These are phyloP conservation scores for Euthynnus affinis DNA, from an alignment of 2,797 vertebrate genomes.

Conservation along the genomic window DNA sequence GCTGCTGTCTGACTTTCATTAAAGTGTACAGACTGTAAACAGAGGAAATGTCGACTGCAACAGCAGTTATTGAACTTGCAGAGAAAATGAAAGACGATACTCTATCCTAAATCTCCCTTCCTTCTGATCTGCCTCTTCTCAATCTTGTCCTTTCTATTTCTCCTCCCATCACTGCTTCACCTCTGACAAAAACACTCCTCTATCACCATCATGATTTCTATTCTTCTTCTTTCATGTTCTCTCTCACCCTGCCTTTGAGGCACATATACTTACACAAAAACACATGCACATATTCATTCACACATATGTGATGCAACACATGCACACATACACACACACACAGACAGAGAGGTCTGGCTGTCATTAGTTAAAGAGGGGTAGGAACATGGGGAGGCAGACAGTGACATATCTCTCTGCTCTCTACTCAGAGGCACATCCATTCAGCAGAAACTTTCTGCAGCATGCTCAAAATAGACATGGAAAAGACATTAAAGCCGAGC, in stretches of 20 bases:
- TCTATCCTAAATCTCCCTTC: conserved; percentile 35
- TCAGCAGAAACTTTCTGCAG: conserved; percentile 79
- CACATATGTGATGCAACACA: conserved; percentile 15
- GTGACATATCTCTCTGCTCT: conserved; percentile 79
- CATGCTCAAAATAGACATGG: conserved; percentile 80
- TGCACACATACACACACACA: conserved; percentile 23
- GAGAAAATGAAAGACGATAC: conserved; percentile 66
- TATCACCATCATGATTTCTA: conserved; percentile 51
- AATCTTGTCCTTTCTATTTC: conserved; percentile 42
- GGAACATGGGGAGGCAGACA: conserved; percentile 76
- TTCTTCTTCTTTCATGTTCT: conserved; percentile 30
- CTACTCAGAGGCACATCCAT: conserved; percentile 80
- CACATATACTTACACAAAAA: conserved; percentile 36
- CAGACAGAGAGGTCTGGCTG: conserved; percentile 56
- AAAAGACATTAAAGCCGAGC: conserved; percentile 84
- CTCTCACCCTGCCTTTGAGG: conserved; percentile 24
- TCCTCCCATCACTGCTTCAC: conserved; percentile 46
- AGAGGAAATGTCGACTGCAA: conserved; percentile 73
- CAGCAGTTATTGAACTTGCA: conserved; percentile 58
- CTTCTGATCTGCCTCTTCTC: conserved; percentile 53
- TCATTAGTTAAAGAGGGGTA: conserved; percentile 80
- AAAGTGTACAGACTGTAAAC: conserved; percentile 74
- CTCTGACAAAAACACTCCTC: conserved; percentile 52
- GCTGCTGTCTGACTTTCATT: conserved; percentile 73
- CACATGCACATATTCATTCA: conserved; percentile 3